Percentiles rank a stretch among this genome's conserved stretches.
These are phyloP conservation scores for Poecilobothrus nobilitatus DNA, from an alignment of 2,888 invertebrate genomes.

Conservation along the genomic window DNA sequence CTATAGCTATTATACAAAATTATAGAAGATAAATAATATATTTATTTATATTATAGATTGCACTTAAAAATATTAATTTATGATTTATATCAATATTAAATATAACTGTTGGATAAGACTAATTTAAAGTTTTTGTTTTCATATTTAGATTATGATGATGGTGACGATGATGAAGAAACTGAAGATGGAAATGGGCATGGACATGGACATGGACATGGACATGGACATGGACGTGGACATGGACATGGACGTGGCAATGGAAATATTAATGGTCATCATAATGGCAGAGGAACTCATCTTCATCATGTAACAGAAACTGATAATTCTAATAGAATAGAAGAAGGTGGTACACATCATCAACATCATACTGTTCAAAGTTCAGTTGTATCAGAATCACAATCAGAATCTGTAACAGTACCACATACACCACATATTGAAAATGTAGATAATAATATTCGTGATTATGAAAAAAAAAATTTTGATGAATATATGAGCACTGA, in stretches of 20 bases:
- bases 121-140: too few species aligned
- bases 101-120: too few species aligned
- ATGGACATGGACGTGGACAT: neutral
- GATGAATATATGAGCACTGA: slow-evolving; percentile 14
- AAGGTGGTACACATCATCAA: too few species aligned
- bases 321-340: too few species aligned
- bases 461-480: slow-evolving; percentile 20
- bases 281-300: slow-evolving; percentile 10
- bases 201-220: neutral
- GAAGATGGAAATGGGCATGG: neutral
- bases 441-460: slow-evolving; percentile 27
- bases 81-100: too few species aligned
- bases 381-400: too few species aligned
- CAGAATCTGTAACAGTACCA: slow-evolving; percentile 13
- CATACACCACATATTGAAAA: slow-evolving; percentile 23
- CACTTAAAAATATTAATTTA: too few species aligned
- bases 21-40: too few species aligned
- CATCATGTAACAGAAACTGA: slow-evolving; percentile 12
- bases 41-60: too few species aligned
- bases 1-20: too few species aligned
- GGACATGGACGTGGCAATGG: slow-evolving; percentile 2
- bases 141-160: neutral
- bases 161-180: neutral
- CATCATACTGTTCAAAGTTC: too few species aligned
- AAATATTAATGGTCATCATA: slow-evolving; percentile 10